Conservation (phyloP, 2,113 vertebrate species). For the Gasterosteus nipponicus region DNA sequence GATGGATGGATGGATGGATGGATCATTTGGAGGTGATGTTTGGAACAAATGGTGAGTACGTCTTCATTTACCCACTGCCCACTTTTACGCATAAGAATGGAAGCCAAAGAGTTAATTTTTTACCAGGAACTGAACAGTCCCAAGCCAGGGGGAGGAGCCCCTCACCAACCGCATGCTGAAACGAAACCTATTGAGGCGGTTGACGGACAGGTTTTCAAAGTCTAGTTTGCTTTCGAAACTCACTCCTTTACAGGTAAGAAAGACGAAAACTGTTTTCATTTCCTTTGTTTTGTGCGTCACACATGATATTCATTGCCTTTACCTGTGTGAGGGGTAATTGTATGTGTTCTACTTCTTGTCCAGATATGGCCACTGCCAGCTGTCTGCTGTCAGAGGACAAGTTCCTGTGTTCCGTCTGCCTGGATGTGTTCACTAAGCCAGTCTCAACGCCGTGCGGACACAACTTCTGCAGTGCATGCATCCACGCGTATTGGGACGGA, state of each 20-base stretch:
- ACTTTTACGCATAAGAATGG: neutral
- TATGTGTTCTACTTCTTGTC: neutral
- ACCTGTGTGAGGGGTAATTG: neutral
- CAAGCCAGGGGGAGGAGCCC: neutral
- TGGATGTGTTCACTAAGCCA: constrained; percentile 51
- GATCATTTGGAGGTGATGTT: neutral
- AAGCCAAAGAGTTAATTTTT: neutral
- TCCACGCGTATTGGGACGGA: constrained; percentile 39
- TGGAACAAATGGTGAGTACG: neutral
- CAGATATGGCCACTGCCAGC: constrained; percentile 44
- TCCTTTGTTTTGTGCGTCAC: neutral
- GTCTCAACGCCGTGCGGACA: constrained; percentile 54
- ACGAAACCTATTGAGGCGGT: neutral
- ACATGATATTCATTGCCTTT: neutral
- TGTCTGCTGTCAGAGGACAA: constrained; percentile 34
- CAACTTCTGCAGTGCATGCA: constrained; percentile 51
- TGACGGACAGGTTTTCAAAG: neutral
- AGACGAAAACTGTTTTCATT: neutral
- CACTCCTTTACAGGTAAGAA: constrained; percentile 18
- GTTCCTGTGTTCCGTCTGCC: constrained; percentile 49
- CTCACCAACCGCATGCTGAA: neutral
- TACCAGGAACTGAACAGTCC: neutral
- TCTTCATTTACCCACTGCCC: neutral
- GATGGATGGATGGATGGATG: too few relatives aligned
- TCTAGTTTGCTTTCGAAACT: neutral